Evolutionary conservation across 1,140 invertebrate genomes (phyloP).

Genomic region (Brachionus manjavacas): DNA sequence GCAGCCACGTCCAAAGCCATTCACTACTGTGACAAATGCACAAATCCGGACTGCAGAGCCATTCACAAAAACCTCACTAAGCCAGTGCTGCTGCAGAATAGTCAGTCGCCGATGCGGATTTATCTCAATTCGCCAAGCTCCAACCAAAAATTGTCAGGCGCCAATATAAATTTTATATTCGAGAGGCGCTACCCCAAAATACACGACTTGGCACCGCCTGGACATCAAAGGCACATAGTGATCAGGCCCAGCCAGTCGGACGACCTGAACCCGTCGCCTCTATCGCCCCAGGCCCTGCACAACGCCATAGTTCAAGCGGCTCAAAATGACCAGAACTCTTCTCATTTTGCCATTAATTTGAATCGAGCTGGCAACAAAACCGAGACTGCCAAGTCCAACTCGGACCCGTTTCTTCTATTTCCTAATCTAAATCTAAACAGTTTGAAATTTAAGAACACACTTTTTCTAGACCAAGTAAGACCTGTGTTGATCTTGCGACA

Average conservation of each 20-base stretch:
- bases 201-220: not conserved
- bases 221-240: not conserved
- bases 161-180: conserved; percentile 41
- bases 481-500: not conserved
- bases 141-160: not conserved
- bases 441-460: conserved; percentile 8
- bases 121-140: conserved; percentile 2
- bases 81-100: conserved; percentile 4
- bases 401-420: conserved; percentile 16
- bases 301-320: not conserved
- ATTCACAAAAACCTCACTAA: conserved; percentile 9
- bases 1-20: not conserved
- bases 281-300: not conserved
- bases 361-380: not conserved
- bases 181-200: conserved; percentile 18
- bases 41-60: conserved; percentile 16
- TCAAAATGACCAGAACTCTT: not conserved
- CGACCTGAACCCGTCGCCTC: not conserved
- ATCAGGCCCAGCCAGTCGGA: not conserved
- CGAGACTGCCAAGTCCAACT: not conserved
- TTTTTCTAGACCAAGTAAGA: conserved; percentile 30
- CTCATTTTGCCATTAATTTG: conserved; percentile 31
- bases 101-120: not conserved
- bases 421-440: conserved; percentile 20
- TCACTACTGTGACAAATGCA: conserved; percentile 37